phyloP scores from a whole-genome alignment of 2,888 invertebrate species.

The Limulus polyphemus region DNA sequence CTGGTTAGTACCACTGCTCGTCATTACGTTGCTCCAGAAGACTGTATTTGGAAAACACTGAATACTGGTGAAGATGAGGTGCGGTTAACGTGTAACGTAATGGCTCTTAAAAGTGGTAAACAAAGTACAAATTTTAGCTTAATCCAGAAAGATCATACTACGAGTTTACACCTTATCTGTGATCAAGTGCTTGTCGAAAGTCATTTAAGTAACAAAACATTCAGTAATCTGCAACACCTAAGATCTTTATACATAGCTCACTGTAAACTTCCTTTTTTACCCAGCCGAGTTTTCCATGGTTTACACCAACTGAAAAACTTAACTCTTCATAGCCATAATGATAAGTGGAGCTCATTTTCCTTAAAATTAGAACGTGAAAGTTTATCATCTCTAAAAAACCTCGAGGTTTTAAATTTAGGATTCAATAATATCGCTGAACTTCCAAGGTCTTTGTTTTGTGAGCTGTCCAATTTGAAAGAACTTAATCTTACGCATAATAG shows the following conservation, averaged over 20 bases:
- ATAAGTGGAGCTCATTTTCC: slow-evolving; percentile 49
- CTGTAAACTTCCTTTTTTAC: slow-evolving; percentile 47
- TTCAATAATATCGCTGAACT: slow-evolving; percentile 36
- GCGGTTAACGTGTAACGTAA: slow-evolving; percentile 16
- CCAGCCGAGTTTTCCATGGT: slow-evolving; percentile 44
- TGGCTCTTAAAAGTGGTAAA: neutral
- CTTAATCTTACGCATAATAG: slow-evolving; percentile 63
- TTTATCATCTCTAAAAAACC: slow-evolving; percentile 24
- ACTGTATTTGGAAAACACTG: slow-evolving; percentile 23
- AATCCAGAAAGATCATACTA: slow-evolving; percentile 69
- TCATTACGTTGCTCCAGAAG: slow-evolving; percentile 21
- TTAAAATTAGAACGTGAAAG: slow-evolving; percentile 27
- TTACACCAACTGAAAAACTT: slow-evolving; percentile 53
- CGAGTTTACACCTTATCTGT: slow-evolving; percentile 61
- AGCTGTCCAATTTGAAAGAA: slow-evolving; percentile 41
- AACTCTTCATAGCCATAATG: slow-evolving; percentile 57
- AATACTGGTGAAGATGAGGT: slow-evolving; percentile 12
- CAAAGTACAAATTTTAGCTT: slow-evolving; percentile 64
- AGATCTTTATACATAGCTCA: slow-evolving; percentile 60
- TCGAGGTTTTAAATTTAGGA: slow-evolving; percentile 27
- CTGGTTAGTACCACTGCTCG: no score
- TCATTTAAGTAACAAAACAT: slow-evolving; percentile 23
- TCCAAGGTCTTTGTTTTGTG: slow-evolving; percentile 49
- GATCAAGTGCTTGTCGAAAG: slow-evolving; percentile 24
- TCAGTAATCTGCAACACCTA: slow-evolving; percentile 48